Evolutionary conservation across 2,888 invertebrate species (phyloP).

Genomic region (Sphaerophoria taeniata): DNA sequence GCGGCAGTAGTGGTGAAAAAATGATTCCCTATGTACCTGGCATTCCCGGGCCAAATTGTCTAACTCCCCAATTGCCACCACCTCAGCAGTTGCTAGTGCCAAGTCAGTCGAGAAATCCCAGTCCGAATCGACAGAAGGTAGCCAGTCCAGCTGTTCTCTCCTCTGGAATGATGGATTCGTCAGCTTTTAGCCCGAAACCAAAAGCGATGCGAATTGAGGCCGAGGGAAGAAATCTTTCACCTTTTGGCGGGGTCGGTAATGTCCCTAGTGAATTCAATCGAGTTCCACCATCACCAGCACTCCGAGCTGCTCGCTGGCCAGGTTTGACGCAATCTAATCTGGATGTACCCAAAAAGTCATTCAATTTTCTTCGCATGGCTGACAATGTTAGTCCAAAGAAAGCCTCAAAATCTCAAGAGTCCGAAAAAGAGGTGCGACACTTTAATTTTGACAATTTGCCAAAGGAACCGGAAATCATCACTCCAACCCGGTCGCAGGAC

Average conservation of each 20-base stretch:
- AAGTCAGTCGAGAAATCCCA: conserved; percentile 75
- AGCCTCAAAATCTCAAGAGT: conserved; percentile 69
- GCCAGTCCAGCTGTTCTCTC: conserved; percentile 78
- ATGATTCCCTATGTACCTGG: conserved; percentile 94
- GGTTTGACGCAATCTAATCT: conserved; percentile 30
- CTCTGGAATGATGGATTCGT: conserved; percentile 37
- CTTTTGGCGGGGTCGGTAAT: conserved; percentile 80
- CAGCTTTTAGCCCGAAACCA: conserved; percentile 56
- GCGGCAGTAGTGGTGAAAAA: conserved; percentile 84
- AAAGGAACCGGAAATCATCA: conserved; percentile 67
- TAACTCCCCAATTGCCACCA: conserved; percentile 82
- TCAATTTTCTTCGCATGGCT: conserved; percentile 82
- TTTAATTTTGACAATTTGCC: conserved; percentile 80
- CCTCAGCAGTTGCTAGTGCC: conserved; percentile 78
- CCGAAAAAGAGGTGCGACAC: conserved; percentile 79
- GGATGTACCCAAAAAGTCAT: conserved; percentile 78
- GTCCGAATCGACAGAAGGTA: conserved; percentile 80
- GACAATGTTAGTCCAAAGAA: conserved; percentile 81
- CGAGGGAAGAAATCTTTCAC: conserved; percentile 77
- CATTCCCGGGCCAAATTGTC: conserved; percentile 91
- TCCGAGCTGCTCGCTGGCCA: conserved; percentile 79
- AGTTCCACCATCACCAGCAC: conserved; percentile 79
- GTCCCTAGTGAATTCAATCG: conserved; percentile 80
- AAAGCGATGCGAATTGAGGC: conserved; percentile 49
- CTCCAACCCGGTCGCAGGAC: conserved; percentile 34